Evolutionary conservation across 2,888 invertebrate genomes (phyloP).

Genomic region (Cylindroiulus punctatus): DNA sequence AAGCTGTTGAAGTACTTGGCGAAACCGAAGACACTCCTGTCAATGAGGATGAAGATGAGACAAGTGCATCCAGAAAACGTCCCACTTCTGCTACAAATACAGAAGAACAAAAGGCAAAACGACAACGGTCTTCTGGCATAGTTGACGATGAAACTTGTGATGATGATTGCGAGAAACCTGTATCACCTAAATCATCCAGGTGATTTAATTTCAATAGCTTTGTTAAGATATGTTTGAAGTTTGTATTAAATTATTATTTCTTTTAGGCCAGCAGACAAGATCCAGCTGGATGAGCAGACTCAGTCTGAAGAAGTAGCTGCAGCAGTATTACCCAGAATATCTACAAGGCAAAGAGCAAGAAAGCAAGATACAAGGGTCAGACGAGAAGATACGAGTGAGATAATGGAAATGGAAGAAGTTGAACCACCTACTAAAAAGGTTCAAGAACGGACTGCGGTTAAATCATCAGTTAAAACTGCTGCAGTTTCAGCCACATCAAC

Average conservation of each 20-base stretch:
- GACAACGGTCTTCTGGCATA: not conserved
- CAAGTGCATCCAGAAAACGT: not conserved
- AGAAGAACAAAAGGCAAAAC: not conserved
- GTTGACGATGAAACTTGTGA: not conserved
- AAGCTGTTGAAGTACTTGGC: not conserved
- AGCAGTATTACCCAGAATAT: not conserved
- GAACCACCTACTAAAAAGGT: not conserved
- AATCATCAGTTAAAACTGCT: not conserved
- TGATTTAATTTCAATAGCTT: not conserved
- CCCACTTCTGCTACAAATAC: not conserved
- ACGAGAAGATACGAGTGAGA: not conserved
- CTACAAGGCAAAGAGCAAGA: not conserved
- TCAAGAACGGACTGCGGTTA: not conserved
- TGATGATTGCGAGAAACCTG: not conserved
- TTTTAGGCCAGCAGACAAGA: not conserved
- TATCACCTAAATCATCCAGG: not conserved
- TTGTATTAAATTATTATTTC: not conserved
- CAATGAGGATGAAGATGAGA: not conserved
- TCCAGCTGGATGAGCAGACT: not conserved
- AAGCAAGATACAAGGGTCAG: slow-evolving; percentile 13
- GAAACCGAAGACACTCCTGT: not conserved
- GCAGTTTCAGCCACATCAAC: not conserved
- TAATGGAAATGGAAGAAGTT: not conserved
- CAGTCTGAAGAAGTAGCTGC: not conserved
- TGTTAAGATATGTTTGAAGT: not conserved